phyloP scores from a whole-genome alignment of 2,797 vertebrate genomes.

The Sebastes variabilis region DNA sequence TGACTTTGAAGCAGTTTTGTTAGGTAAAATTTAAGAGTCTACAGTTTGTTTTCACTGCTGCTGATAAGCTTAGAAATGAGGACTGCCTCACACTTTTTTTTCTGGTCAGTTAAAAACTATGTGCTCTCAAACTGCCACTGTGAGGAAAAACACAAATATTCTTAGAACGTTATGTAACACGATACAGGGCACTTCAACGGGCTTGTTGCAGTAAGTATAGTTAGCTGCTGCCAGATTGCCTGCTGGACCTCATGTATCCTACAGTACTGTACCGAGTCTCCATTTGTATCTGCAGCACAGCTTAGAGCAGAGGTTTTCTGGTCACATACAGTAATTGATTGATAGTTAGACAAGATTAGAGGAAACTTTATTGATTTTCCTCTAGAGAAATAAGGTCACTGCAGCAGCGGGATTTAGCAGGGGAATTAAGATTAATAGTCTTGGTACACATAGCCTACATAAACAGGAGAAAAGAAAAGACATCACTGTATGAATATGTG shows the following conservation, averaged over 20 bases:
- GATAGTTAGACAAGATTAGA: constrained; percentile 33
- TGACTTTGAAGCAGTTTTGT: not conserved
- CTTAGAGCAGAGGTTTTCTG: constrained; percentile 8
- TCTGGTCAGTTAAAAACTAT: not conserved
- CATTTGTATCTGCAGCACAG: constrained; percentile 5
- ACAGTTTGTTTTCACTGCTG: constrained; percentile 8
- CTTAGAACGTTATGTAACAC: constrained; percentile 51
- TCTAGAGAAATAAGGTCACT: not conserved
- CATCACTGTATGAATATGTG: not conserved
- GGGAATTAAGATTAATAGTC: not conserved
- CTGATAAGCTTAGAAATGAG: not conserved
- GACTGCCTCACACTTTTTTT: not conserved
- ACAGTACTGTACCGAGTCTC: not conserved
- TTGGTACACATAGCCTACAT: not conserved
- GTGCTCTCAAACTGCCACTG: constrained; percentile 32
- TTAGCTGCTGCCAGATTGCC: constrained; percentile 23
- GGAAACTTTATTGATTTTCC: constrained; percentile 20
- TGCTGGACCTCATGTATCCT: constrained; percentile 3
- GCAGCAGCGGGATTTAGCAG: not conserved
- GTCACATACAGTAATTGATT: constrained; percentile 30
- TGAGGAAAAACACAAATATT: constrained; percentile 47
- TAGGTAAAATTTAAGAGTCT: not conserved
- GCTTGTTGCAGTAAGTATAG: constrained; percentile 45
- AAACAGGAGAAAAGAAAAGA: not conserved
- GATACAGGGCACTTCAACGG: constrained; percentile 13